These are phyloP conservation scores for Chaenocephalus aceratus DNA, from an alignment of 2,113 vertebrate species.

Conservation along the genomic window DNA sequence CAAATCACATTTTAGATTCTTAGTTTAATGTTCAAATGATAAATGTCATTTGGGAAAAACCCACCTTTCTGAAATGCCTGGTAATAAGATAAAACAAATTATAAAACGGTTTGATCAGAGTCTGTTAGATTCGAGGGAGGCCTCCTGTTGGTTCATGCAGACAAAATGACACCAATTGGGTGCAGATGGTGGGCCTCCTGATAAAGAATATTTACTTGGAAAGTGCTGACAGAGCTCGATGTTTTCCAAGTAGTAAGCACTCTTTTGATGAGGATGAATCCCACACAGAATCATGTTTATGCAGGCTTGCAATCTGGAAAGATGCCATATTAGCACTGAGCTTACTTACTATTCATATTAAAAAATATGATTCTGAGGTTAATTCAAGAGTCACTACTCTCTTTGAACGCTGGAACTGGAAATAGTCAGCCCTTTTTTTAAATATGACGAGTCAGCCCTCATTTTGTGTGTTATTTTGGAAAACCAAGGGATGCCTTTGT, in stretches of 20 bases:
- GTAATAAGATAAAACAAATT: neutral
- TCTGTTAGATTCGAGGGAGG: neutral
- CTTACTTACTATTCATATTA: constrained; percentile 26
- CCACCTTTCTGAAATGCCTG: neutral
- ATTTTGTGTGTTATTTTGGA: constrained; percentile 8
- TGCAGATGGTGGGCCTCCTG: constrained; percentile 17
- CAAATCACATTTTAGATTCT: neutral
- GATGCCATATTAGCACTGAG: constrained; percentile 36
- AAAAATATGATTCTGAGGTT: constrained; percentile 37
- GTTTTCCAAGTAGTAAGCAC: constrained; percentile 30
- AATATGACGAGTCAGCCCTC: constrained; percentile 3
- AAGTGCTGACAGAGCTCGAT: constrained; percentile 34
- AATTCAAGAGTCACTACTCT: constrained; percentile 28
- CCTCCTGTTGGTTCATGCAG: neutral
- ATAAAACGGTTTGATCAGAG: neutral
- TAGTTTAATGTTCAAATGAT: neutral
- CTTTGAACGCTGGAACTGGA: constrained; percentile 17
- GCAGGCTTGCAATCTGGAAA: constrained; percentile 39
- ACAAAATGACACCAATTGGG: constrained; percentile 17
- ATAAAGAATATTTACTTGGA: constrained; percentile 17
- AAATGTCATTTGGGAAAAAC: neutral
- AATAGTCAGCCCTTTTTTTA: neutral
- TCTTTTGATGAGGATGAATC: constrained; percentile 39
- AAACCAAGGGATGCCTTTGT: neutral
- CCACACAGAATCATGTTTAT: constrained; percentile 46